Base-by-base conservation (phyloP, 2,888 invertebrate genomes). In the Phragmatobia fuliginosa region DNA sequence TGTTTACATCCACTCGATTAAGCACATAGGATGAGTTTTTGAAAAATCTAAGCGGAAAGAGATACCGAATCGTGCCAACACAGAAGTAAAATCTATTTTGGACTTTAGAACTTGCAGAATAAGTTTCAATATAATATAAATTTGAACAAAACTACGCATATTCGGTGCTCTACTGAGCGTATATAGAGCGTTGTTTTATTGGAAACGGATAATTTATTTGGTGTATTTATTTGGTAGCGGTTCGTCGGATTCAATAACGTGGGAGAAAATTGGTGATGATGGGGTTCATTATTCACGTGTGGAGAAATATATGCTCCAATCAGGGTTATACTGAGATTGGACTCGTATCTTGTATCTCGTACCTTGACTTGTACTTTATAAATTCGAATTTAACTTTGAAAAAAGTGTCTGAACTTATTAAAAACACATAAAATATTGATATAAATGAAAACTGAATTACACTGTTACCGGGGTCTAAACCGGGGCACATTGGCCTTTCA, bases 1-100 rank as follows among this genome's bases (percentile, higher is more conserved):
- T 94, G 93, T 94, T 94, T 94, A 94, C 92, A 87, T 88, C 84
- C 92, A 92, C 93, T 93, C 94, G 94, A 95, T 94, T 95, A 94
- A 89, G 85, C 92, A 83, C 88, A 78, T 86, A 88, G 87, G 90
- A 92, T 92, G 90, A 88, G 87, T 83, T 90, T 87, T 88, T 90
- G 91, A 92, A 92, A 90, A 91, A 92, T 92, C 90, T 88, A 86
- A 87, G 86, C 77, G 85, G 70, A 86, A 79, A 87, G 88, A 87
- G 86, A 84, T 76, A 78, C 72, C 25, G 88, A 83, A 91, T 90
- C 91, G 91, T 93, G 92, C 85, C 86, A 74, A 68, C 71, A 62
- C 68, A 52, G 33, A 31, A 28, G 41, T 28, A 49, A 81, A 78
- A 68, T 41, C 79, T 32, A 85, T 71, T 80, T 73, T 81, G 70